Conservation (phyloP, 1,140 invertebrate genomes). For the Neotoxoptera formosana region DNA sequence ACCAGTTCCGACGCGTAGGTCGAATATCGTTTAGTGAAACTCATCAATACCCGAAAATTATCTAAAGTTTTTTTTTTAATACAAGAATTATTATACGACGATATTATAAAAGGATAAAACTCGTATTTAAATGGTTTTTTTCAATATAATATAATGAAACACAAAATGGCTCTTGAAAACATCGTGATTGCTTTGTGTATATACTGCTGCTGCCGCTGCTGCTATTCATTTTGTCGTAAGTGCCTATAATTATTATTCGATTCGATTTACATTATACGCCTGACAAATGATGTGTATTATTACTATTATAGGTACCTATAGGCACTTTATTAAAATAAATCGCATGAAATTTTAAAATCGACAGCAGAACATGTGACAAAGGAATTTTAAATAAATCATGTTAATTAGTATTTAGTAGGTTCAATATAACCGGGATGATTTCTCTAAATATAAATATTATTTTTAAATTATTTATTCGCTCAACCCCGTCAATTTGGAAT, state of each 20-base stretch:
- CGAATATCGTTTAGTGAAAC: conserved; percentile 24
- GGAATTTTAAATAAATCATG: neutral
- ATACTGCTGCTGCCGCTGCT: neutral
- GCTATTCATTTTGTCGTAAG: neutral
- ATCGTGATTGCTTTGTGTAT: conserved; percentile 22
- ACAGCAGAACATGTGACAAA: neutral
- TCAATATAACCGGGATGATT: neutral
- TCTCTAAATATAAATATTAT: neutral
- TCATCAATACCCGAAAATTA: neutral
- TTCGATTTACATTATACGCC: neutral
- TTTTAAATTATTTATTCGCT: neutral
- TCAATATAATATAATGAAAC: neutral
- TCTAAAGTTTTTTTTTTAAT: neutral
- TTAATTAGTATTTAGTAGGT: neutral
- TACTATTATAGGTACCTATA: neutral
- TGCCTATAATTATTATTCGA: neutral
- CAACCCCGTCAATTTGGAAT: neutral
- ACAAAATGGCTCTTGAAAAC: conserved; percentile 6
- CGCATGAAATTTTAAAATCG: neutral
- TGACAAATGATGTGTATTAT: neutral
- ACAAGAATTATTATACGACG: neutral
- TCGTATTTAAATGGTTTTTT: conserved; percentile 44
- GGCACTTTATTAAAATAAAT: neutral
- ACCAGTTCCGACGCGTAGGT: conserved; percentile 47
- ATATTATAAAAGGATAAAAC: neutral